phyloP scores from a whole-genome alignment of 2,797 vertebrate species.

The Amblyopsis hoosieri region DNA sequence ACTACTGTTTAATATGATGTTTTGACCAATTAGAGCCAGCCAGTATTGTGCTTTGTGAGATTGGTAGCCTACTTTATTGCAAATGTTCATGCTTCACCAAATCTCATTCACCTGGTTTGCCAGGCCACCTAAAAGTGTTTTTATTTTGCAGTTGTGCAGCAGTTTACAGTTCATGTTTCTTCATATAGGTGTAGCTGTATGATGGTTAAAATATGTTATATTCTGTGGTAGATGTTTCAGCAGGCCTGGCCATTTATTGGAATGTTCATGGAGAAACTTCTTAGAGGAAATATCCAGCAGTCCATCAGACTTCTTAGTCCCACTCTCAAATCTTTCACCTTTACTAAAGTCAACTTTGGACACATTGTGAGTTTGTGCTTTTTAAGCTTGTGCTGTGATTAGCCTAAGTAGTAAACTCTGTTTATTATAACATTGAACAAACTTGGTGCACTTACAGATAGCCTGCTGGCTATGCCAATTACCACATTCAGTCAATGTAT shows the following conservation, averaged over 20 bases:
- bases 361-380: constrained; percentile 78
- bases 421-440: too few relatives aligned
- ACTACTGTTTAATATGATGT: too few relatives aligned
- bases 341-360: constrained; percentile 92
- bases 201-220: background rate
- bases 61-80: too few relatives aligned
- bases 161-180: background rate
- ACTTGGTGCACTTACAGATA: too few relatives aligned
- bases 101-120: too few relatives aligned
- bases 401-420: background rate
- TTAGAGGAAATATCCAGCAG: constrained; percentile 85
- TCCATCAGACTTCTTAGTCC: constrained; percentile 80
- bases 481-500: too few relatives aligned
- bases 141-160: background rate
- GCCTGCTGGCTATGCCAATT: too few relatives aligned
- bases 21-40: too few relatives aligned
- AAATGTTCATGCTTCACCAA: too few relatives aligned
- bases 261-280: constrained; percentile 90
- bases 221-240: constrained; percentile 79
- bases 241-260: constrained; percentile 96
- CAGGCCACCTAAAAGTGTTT: background rate
- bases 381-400: background rate
- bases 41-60: too few relatives aligned
- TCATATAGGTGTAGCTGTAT: background rate
- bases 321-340: constrained; percentile 87